These are phyloP conservation scores for Urocolius indicus DNA, from an alignment of 2,113 vertebrate genomes.

Conservation along the genomic window DNA sequence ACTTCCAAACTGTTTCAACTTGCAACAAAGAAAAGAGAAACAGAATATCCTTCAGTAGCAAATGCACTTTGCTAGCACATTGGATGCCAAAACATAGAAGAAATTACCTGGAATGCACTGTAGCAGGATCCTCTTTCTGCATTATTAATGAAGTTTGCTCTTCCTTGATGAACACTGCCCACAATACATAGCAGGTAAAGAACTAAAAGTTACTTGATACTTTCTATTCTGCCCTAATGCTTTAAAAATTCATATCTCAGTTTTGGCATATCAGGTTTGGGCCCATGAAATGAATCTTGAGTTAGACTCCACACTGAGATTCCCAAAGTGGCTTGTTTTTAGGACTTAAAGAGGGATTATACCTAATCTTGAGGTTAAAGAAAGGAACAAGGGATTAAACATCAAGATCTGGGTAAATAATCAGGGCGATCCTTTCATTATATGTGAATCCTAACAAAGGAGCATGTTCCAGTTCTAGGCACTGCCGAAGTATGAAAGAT, in stretches of 20 bases:
- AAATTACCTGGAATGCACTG: neutral
- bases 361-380: neutral
- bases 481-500: neutral
- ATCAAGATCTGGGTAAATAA: neutral
- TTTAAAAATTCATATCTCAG: neutral
- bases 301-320: neutral
- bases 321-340: neutral
- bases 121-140: neutral
- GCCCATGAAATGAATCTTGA: neutral
- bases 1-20: neutral
- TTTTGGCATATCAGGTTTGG: neutral
- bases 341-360: neutral
- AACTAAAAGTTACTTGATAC: neutral
- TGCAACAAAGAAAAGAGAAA: neutral
- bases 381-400: neutral
- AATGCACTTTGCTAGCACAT: neutral
- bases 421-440: neutral
- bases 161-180: neutral
- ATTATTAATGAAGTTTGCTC: neutral
- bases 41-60: neutral
- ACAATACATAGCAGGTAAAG: neutral
- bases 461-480: neutral
- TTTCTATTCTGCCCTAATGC: neutral
- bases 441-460: neutral
- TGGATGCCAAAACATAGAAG: neutral